Conservation (phyloP, 2,797 vertebrate genomes). For the Margarornis squamiger region DNA sequence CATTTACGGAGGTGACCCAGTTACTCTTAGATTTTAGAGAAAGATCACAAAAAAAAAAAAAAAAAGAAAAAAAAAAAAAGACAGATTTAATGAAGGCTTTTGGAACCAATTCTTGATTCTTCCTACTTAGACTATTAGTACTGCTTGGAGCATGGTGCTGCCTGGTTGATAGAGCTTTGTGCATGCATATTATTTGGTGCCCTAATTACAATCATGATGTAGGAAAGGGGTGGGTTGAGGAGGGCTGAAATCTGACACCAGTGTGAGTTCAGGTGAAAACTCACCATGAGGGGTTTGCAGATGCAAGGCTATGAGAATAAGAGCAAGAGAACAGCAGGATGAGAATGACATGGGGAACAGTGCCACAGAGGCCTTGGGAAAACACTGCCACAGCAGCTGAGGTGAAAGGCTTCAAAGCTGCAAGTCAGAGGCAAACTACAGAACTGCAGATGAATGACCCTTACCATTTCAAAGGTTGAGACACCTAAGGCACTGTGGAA, state of each 20-base stretch:
- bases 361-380: not conserved
- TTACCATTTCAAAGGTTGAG: not conserved
- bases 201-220: not conserved
- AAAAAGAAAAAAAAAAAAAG: not conserved
- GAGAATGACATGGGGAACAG: not conserved
- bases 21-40: not conserved
- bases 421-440: not conserved
- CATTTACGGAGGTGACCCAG: not conserved
- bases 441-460: not conserved
- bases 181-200: not conserved
- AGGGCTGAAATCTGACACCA: not conserved
- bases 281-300: not conserved
- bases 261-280: not conserved
- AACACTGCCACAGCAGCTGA: not conserved
- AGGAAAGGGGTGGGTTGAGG: not conserved
- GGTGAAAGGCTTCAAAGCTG: not conserved
- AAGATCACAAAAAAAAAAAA: not conserved
- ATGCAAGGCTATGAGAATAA: not conserved
- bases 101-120: not conserved
- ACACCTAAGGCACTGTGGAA: not conserved
- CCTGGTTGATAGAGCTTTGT: not conserved
- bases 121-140: not conserved
- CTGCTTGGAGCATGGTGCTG: not conserved
- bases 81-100: not conserved
- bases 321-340: not conserved